These are phyloP conservation scores for Gopherus flavomarginatus DNA, from an alignment of 2,113 vertebrate genomes.

Conservation along the genomic window DNA sequence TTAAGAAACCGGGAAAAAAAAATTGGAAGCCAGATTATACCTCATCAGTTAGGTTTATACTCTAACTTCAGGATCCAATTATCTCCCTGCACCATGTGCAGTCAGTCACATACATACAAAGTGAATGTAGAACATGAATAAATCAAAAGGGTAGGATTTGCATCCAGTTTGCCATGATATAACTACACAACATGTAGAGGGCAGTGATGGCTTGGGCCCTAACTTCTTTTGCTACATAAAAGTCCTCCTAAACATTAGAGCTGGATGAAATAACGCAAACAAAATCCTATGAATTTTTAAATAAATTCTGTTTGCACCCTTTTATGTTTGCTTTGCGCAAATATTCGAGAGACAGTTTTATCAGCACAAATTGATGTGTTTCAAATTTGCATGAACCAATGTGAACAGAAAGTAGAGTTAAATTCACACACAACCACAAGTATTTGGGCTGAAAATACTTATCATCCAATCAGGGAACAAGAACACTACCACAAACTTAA, in stretches of 20 bases:
- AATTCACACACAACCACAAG: not conserved
- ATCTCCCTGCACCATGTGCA: not conserved
- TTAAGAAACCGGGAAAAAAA: slow-evolving; percentile 13
- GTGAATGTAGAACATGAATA: not conserved
- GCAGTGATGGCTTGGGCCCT: not conserved
- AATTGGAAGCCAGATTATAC: not conserved
- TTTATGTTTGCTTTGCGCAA: not conserved
- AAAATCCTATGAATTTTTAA: not conserved
- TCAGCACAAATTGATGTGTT: not conserved
- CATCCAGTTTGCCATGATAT: not conserved
- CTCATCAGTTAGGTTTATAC: not conserved
- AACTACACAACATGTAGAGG: not conserved
- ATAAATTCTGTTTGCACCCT: not conserved
- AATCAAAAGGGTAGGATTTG: not conserved
- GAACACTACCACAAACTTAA: not conserved
- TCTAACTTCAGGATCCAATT: not conserved
- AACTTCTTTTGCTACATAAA: not conserved
- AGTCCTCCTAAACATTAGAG: not conserved
- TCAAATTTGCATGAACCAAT: not conserved
- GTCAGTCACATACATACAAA: not conserved
- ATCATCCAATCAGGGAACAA: not conserved
- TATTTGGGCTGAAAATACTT: not conserved
- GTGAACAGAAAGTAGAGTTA: not conserved
- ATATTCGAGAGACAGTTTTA: not conserved
- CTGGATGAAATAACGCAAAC: not conserved